A percentile compares a stretch with the other conserved stretches of the same genome.
Conservation (phyloP, 2,113 vertebrate genomes). For the Pygoscelis adeliae region DNA sequence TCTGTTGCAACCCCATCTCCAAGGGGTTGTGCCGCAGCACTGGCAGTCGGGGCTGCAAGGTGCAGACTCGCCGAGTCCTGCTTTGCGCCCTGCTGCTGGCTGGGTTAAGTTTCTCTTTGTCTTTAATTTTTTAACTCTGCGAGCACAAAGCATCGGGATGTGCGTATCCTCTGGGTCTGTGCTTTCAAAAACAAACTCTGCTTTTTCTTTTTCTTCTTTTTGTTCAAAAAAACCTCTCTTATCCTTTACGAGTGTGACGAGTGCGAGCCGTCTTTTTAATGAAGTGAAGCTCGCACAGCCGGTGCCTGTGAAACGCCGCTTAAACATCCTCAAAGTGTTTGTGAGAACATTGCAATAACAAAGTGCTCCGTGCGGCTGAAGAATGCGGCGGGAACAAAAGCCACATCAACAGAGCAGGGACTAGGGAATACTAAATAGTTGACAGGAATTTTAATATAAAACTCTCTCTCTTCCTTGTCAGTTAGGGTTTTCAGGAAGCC, state of each 20-base stretch:
- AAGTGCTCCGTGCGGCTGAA: slow-evolving; percentile 57
- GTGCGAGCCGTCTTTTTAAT: not conserved
- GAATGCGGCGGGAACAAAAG: slow-evolving; percentile 78
- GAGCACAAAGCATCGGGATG: not conserved
- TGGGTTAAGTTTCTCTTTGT: not conserved
- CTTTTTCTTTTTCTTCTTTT: not conserved
- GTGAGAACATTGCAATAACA: slow-evolving; percentile 71
- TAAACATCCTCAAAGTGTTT: slow-evolving; percentile 67
- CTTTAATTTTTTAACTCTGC: not conserved
- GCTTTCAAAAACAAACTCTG: not conserved
- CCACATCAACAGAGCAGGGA: slow-evolving; percentile 64
- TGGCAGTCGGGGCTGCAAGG: fast-evolving
- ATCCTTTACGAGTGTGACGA: not conserved
- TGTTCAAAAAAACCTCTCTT: not conserved
- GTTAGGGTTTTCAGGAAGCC: slow-evolving; percentile 86
- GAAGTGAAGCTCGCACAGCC: not conserved
- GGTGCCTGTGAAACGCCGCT: not conserved
- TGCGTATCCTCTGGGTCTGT: not conserved
- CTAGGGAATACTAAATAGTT: slow-evolving; percentile 75
- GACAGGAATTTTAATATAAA: slow-evolving; percentile 83
- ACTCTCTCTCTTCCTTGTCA: slow-evolving; percentile 77
- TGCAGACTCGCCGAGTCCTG: not conserved
- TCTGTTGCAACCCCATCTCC: fast-evolving
- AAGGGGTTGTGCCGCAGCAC: fast-evolving
- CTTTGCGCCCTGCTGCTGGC: not conserved